Base-by-base conservation (phyloP, 2,797 vertebrate genomes). In the Sebastes glaucus region DNA sequence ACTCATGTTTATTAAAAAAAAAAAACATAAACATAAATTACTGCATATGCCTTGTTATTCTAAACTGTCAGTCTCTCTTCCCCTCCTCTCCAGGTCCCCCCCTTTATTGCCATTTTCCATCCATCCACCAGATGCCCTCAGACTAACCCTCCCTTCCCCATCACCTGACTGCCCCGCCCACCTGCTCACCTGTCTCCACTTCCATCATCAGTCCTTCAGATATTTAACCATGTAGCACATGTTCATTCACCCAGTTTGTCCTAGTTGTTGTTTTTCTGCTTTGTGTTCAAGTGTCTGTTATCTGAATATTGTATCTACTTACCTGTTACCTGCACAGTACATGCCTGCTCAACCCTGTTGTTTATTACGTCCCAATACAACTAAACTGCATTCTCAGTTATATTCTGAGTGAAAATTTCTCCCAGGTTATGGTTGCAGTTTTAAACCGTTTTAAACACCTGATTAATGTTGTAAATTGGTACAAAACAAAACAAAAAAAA, bases 161-260 rank as follows among this genome's bases (percentile, higher is more conserved):
- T 55, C 1, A 55, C 27, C 25, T 60, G 27, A 60, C 20, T 0
- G 18, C 20, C 20, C 9, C 20, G 20, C 49, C 42, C 42, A 46
- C 6, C 42, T 46, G 6, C 1, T 7, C 42, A 49, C 46, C 46
- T 49, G 46, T 18, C 18, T 20, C 46, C 16, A 56, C 56, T 60
- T 30, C 9, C 18, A 5, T 61, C 28, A 61, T 61, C 59, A 32
- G 28, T 2, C 9, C 55, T 57, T 11, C 13, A 55, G 22, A 57
- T 57, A 57, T 25, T 57, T 57, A 57, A 25, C 11, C 55, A 32
- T 25, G 25, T 25, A 55, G 13, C 55, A 46, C 23, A 55, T 55
- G 0, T 55, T 13, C 53, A 23, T 23, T 4, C 53, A 23, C 0
- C 5, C 53, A 23, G 22, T 55, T 49, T 0, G 7, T 49, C 7